Base-by-base conservation (phyloP, 2,113 vertebrate species). In the Phylloscopus whistleri region DNA sequence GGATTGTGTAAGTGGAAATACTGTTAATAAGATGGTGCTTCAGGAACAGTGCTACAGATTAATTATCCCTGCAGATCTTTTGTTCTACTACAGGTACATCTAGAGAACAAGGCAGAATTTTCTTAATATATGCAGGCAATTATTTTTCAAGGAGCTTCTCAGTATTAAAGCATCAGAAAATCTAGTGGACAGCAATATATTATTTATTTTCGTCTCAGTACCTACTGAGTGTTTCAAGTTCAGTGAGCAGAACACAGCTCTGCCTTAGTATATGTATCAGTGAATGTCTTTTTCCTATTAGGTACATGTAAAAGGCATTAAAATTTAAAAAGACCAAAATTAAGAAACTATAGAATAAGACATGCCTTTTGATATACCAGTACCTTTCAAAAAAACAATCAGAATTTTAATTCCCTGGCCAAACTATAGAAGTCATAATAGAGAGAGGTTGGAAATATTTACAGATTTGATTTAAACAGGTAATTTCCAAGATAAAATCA, bases 51-150 rank as follows among this genome's bases (percentile, higher is more conserved):
- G 53, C 81, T 84, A 20, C 90, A 92, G 90, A 84, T 64, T 95
- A 89, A 96, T 96, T 89, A 87, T 85, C 58, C 17, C 87, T 74
- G 48, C 73, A 83, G 60, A 84, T 92, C 74, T 89, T 95, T 89
- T 92, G 73, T 92, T 94, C 76, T 90, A n/a, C 73, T 62, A 13
- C 46, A 62, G 76, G 60, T 73, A 86, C 28, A 46, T 74, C 28
- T 37, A 60, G 66, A 90, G 43, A 96, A 49, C 70, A 91, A 90
- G 55, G 68, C 55, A 93, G 69, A 48, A 22, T 62, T 88, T 91
- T 92, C 76, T 83, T 44, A 35, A 92, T 87, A 70, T 35, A 64
- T 17, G 28, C 43, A 52, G 31, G 41, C 43, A 59, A 84, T 91
- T 77, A 37, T 88, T 95, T 93, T 94, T 90, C 84, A 79, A 76